A percentile compares a stretch with the other conserved stretches of the same genome.
These are phyloP conservation scores for Ochlodes sylvanus DNA, from an alignment of 2,888 invertebrate genomes.

Conservation along the genomic window DNA sequence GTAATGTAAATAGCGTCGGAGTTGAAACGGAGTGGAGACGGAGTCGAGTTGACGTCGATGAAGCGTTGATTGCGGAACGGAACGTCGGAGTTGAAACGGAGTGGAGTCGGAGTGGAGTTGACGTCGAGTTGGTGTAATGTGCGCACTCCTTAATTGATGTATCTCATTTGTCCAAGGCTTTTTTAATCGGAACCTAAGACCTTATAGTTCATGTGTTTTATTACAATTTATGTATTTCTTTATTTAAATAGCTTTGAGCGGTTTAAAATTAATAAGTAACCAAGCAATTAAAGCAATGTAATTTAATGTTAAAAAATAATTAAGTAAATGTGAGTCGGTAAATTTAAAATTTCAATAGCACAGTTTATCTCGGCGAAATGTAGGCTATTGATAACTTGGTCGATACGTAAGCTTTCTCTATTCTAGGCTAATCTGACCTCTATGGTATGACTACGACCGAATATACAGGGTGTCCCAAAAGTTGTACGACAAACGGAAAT, in stretches of 20 bases:
- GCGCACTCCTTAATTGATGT: no score
- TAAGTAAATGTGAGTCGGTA: constrained; percentile 22
- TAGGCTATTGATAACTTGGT: constrained; percentile 35
- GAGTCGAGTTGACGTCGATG: no score
- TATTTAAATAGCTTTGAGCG: constrained; percentile 51
- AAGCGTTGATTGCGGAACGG: no score
- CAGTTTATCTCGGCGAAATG: constrained; percentile 32
- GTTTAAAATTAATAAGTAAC: constrained; percentile 55
- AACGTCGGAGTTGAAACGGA: no score
- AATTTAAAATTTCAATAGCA: constrained; percentile 33
- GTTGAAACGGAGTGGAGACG: no score
- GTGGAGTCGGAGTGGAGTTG: no score
- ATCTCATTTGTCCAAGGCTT: no score
- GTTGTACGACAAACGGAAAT: no score
- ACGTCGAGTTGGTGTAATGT: no score
- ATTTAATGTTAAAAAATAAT: constrained; percentile 47
- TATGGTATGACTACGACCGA: constrained; percentile 2
- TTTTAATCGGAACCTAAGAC: no score
- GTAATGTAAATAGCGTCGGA: no score
- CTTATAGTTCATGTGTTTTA: constrained; percentile 45
- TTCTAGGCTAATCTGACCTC: constrained; percentile 34
- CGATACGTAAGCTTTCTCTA: constrained; percentile 32
- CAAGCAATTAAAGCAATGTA: constrained; percentile 67
- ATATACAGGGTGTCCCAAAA: not conserved
- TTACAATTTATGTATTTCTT: constrained; percentile 48